These are phyloP conservation scores for Gasteruption jaculator DNA, from an alignment of 2,888 invertebrate genomes.

Conservation along the genomic window DNA sequence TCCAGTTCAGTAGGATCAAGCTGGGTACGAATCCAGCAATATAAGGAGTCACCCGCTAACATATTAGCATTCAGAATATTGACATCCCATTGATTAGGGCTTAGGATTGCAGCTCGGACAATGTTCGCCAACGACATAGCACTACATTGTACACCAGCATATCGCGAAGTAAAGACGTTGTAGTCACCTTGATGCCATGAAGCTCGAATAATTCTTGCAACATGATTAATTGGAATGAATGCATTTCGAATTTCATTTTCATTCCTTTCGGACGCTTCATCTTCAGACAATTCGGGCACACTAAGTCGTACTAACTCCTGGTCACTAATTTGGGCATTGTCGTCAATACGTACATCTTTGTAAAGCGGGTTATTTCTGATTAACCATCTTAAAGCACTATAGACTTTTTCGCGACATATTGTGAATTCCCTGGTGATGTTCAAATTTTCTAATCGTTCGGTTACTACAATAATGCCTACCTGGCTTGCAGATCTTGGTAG, in stretches of 20 bases:
- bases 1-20: no score
- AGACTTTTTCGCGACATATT: conserved; percentile 5
- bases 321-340: background rate
- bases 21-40: no score
- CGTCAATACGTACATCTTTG: conserved; percentile 12
- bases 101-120: no score
- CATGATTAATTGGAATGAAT: conserved; percentile 1
- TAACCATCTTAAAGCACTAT: conserved; percentile 13
- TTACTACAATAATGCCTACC: conserved; percentile 1
- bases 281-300: no score
- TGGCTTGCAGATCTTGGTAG: conserved; percentile 5
- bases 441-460: conserved; percentile 10
- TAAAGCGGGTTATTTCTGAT: conserved; percentile 17
- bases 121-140: conserved; percentile 29
- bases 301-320: background rate
- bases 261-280: no score
- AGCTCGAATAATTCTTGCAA: conserved; percentile 27
- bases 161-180: conserved; percentile 24
- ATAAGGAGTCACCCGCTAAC: no score
- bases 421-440: no score
- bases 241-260: background rate
- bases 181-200: conserved; percentile 32
- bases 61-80: no score
- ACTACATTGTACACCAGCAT: conserved; percentile 29
- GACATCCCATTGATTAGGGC: no score